Percentiles rank a stretch among this genome's conserved stretches.
phyloP scores from a whole-genome alignment of 2,113 vertebrate species.

The Oreochromis tanganicae region DNA sequence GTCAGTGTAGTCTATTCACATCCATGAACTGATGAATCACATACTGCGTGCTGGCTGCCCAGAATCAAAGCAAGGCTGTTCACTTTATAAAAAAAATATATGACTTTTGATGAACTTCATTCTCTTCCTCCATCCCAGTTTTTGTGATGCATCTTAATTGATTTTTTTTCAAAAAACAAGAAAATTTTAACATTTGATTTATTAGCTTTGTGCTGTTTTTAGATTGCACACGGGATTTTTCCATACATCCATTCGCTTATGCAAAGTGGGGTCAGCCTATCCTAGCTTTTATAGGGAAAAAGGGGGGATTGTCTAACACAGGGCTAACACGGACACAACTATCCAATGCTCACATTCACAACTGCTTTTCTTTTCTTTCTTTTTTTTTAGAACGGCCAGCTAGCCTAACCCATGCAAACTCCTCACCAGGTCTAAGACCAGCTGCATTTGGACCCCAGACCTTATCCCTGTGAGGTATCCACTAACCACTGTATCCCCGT shows the following conservation, averaged over 20 bases:
- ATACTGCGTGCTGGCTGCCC: not conserved
- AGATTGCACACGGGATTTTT: not conserved
- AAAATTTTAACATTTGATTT: not conserved
- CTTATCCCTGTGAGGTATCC: not conserved
- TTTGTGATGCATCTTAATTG: not conserved
- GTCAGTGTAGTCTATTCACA: not conserved
- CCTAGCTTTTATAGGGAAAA: not conserved
- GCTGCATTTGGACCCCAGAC: not conserved
- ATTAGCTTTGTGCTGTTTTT: not conserved
- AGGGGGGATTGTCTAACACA: not conserved
- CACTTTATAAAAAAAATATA: not conserved
- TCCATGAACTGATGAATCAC: constrained; percentile 2
- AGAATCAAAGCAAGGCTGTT: not conserved
- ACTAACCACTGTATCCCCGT: not conserved
- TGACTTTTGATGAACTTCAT: not conserved
- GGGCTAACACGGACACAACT: not conserved
- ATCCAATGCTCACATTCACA: not conserved
- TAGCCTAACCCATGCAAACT: not conserved
- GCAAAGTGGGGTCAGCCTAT: not conserved
- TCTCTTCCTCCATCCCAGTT: not conserved
- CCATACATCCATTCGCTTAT: not conserved
- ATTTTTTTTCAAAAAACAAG: not conserved
- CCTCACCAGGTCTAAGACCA: not conserved
- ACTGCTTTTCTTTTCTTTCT: not conserved
- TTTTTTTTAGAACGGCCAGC: not conserved